phyloP scores from a whole-genome alignment of 2,888 invertebrate species.

The Quadroppia sp. region DNA sequence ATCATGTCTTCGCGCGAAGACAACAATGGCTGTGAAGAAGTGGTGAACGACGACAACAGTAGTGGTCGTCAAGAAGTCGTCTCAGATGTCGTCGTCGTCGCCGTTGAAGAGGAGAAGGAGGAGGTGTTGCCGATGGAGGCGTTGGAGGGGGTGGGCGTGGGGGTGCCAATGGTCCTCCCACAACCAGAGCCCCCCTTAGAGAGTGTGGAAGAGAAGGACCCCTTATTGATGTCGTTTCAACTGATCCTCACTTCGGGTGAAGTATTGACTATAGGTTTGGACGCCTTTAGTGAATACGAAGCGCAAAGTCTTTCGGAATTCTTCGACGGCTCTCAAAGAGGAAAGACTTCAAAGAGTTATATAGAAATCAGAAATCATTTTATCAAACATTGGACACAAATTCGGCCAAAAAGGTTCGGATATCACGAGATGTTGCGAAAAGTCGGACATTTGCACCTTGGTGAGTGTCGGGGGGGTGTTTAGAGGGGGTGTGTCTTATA shows the following conservation, averaged over 20 bases:
- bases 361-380: constrained; percentile 12
- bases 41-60: not conserved
- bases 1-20: not conserved
- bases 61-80: too few species aligned
- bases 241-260: not conserved
- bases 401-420: not conserved
- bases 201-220: not conserved
- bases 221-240: not conserved
- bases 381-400: not conserved
- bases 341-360: not conserved
- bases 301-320: not conserved
- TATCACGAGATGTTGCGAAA: constrained; percentile 17
- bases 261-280: not conserved
- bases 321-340: constrained; percentile 3
- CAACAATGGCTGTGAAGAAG: not conserved
- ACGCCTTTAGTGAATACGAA: not conserved
- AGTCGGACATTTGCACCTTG: not conserved
- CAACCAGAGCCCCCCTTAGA: not conserved
- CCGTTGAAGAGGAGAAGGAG: not conserved
- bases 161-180: not conserved
- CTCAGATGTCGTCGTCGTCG: not conserved
- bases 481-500: too few species aligned
- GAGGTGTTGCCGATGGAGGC: not conserved
- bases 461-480: too few species aligned
- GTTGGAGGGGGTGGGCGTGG: not conserved